Conservation (phyloP, 2,888 invertebrate genomes). For the Hecatera dysodea region DNA sequence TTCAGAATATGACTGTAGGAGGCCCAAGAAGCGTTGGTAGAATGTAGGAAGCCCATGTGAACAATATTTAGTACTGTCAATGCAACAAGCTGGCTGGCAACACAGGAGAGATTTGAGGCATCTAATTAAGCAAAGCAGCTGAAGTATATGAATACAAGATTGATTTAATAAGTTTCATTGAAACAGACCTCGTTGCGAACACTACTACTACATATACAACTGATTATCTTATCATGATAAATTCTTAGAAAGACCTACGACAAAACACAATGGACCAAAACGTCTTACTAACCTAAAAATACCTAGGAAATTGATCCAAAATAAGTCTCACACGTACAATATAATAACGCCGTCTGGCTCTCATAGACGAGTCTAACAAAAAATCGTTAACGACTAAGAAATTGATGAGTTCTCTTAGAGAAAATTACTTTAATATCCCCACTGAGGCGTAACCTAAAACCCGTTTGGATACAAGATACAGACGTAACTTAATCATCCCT, state of each 20-base stretch:
- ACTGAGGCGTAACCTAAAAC: constrained; percentile 73
- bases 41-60: constrained; percentile 51
- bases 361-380: constrained; percentile 73
- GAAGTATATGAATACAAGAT: neutral
- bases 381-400: constrained; percentile 76
- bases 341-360: constrained; percentile 76
- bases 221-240: constrained; percentile 60
- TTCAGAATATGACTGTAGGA: constrained; percentile 42
- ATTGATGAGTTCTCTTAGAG: constrained; percentile 82
- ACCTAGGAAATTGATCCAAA: constrained; percentile 48
- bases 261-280: constrained; percentile 27
- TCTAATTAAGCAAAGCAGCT: neutral
- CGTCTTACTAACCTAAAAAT: constrained; percentile 61
- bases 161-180: neutral
- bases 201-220: constrained; percentile 34
- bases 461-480: constrained; percentile 56
- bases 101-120: constrained; percentile 20
- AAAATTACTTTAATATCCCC: constrained; percentile 80
- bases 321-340: constrained; percentile 45
- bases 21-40: constrained; percentile 46
- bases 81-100: neutral
- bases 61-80: constrained; percentile 19
- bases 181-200: constrained; percentile 22
- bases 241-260: constrained; percentile 56
- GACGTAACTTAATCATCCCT: constrained; percentile 46